A percentile compares a stretch with the other conserved stretches of the same genome.
Evolutionary conservation across 2,113 vertebrate genomes (phyloP).

Genomic region (Vulpes lagopus): DNA sequence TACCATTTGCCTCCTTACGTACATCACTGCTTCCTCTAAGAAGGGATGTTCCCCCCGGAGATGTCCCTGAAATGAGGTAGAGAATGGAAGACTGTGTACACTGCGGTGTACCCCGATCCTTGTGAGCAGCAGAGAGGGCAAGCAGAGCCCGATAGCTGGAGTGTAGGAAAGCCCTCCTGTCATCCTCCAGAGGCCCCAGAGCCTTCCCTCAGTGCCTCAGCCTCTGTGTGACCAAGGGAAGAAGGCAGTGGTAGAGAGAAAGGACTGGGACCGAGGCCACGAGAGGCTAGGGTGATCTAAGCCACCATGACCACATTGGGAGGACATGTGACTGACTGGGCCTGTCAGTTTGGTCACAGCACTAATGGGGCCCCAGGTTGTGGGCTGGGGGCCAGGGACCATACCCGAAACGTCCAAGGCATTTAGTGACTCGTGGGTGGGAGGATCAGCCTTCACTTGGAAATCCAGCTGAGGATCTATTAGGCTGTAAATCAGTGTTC

Average conservation of each 20-base stretch:
- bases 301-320: background rate
- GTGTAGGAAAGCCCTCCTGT: background rate
- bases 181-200: background rate
- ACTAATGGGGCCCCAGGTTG: background rate
- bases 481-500: background rate
- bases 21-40: slow-evolving; percentile 8
- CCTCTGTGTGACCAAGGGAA: background rate
- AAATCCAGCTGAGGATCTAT: background rate
- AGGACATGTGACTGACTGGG: background rate
- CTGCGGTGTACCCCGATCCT: background rate
- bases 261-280: background rate
- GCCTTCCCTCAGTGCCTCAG: background rate
- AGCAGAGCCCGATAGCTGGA: rapidly evolving
- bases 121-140: background rate
- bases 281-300: background rate
- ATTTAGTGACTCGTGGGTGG: background rate
- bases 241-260: background rate
- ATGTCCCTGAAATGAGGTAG: background rate
- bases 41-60: background rate
- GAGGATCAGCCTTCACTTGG: background rate
- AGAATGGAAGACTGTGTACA: background rate
- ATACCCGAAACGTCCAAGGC: background rate
- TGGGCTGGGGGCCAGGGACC: background rate
- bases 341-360: too few species aligned
- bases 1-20: background rate